Conservation (phyloP, 2,888 invertebrate species). For the Amblyjoppa fuscipennis region DNA sequence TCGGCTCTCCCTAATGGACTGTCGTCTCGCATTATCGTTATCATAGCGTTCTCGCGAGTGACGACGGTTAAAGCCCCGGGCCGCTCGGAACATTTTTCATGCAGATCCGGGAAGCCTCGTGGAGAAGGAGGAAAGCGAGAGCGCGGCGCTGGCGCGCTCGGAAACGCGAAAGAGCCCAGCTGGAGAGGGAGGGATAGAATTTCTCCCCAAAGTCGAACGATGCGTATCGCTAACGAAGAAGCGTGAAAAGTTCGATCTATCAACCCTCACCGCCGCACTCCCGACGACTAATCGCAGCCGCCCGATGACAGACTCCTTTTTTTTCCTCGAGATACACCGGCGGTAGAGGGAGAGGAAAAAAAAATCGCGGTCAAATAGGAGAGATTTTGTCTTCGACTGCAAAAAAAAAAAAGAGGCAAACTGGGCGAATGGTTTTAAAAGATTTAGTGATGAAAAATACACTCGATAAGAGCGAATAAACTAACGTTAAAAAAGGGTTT, state of each 20-base stretch:
- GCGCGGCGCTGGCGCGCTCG: neutral
- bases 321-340: constrained; percentile 15
- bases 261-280: constrained; percentile 28
- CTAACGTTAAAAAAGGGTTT: neutral
- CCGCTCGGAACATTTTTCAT: constrained; percentile 71
- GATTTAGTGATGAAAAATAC: neutral
- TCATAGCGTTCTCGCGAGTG: constrained; percentile 76
- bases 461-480: neutral
- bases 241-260: constrained; percentile 66
- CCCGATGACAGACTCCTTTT: constrained; percentile 59
- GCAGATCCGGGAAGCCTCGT: constrained; percentile 66
- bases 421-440: neutral
- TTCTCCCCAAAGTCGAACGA: constrained; percentile 59
- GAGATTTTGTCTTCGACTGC: neutral
- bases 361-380: neutral
- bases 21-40: constrained; percentile 79
- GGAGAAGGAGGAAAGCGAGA: constrained; percentile 20
- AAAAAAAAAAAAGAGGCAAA: neutral
- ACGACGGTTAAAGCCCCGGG: constrained; percentile 77
- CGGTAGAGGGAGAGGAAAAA: neutral
- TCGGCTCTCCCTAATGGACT: constrained; percentile 76
- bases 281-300: constrained; percentile 57
- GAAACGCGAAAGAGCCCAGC: neutral
- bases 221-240: constrained; percentile 67
- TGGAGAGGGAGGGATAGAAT: constrained; percentile 42